Evolutionary conservation across 2,888 invertebrate genomes (phyloP), one percentile per base, ranked within the genome.

Genomic region (Lycaena phlaeas): DNA sequence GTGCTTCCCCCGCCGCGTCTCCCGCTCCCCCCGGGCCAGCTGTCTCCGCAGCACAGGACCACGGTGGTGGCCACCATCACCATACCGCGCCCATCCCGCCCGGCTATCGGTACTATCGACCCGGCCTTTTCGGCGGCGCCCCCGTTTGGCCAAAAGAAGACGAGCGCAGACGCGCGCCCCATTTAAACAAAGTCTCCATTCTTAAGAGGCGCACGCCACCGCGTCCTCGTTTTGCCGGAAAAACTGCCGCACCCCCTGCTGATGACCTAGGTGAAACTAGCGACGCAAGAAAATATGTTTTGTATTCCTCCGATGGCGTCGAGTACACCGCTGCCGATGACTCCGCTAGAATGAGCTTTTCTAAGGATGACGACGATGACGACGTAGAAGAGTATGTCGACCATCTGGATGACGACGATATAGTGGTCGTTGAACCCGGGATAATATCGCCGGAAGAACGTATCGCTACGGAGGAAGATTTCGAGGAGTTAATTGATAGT

Each of bases 101-200:
- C 14, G 81, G 85, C 41, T 88, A 88, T 55, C 77, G 88, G 31
- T 90, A 88, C 62, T 81, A 86, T 51, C 88, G 87, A 55, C 75
- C 88, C 2, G 92, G 85, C 44, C 70, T 91, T 2, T 68, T 87
- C 45, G 91, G 91, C 14, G 91, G 91, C 3, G 86, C 90, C 0
- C 90, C 90, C 1, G 87, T 89, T 74, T 90, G 90, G 90, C 87
- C 67, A 0, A 77, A 71, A 37, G 73, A 73, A 9, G 72, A 72
- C 43, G 73, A 70, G 9, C 58, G 65, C 2, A 82, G 85, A 1
- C 62, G 73, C 1, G 57, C 64, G 2, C 54, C 68, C 0, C 77
- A 77, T 44, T 55, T 76, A 12, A 68, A 86, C 67, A 87, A 87
- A 62, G 87, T 88, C 1, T 88, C 88, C 1, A 88, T 89, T 40